Conservation (phyloP, 2,113 vertebrate genomes). For the Syngnathoides biaculeatus region DNA sequence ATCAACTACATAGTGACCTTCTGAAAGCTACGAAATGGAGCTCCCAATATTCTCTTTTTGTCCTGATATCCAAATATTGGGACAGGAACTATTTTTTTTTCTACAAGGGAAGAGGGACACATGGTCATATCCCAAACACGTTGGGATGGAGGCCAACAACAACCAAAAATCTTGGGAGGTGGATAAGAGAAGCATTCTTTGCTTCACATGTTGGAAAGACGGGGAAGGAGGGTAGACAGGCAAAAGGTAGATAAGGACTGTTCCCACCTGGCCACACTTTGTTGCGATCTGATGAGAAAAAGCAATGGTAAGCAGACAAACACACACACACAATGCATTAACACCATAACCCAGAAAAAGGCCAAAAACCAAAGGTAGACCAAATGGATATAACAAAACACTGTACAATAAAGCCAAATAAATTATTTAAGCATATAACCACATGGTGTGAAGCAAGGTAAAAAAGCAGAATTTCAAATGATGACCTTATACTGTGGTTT, state of each 20-base stretch:
- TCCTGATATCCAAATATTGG: constrained; percentile 49
- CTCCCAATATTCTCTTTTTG: constrained; percentile 49
- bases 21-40: constrained; percentile 60
- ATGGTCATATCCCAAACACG: constrained; percentile 28
- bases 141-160: constrained; percentile 29
- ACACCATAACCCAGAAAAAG: constrained; percentile 23
- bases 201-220: constrained; percentile 14
- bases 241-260: constrained; percentile 54
- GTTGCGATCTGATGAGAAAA: constrained; percentile 75
- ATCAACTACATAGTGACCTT: constrained; percentile 15
- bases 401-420: constrained; percentile 27
- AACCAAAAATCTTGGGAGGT: constrained; percentile 2
- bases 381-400: constrained; percentile 28
- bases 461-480: constrained; percentile 2
- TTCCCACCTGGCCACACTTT: constrained; percentile 78
- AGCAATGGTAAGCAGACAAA: constrained; percentile 56
- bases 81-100: constrained; percentile 8
- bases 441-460: constrained; percentile 11
- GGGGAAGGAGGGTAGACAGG: constrained; percentile 14
- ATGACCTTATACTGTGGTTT: neutral
- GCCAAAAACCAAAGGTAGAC: constrained; percentile 25
- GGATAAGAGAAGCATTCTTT: constrained; percentile 16
- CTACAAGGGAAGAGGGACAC: constrained; percentile 7
- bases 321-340: constrained; percentile 33
- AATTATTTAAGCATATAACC: constrained; percentile 29